Evolutionary conservation across 1,140 invertebrate genomes (phyloP).

Genomic region (Rhagoletis pomonella): DNA sequence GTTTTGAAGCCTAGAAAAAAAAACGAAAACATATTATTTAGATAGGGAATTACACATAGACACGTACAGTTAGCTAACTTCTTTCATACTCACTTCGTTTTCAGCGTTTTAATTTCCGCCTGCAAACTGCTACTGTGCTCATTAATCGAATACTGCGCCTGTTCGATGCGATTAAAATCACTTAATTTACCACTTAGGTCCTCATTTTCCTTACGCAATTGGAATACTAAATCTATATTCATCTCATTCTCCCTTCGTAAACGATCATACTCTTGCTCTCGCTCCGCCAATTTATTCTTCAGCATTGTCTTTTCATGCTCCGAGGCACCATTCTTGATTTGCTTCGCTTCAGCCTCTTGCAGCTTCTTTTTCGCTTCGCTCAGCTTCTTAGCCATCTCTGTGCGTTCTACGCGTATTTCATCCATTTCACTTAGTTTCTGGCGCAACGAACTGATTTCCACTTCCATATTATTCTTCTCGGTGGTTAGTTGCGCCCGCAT

Average conservation of each 20-base stretch:
- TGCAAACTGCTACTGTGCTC: conserved; percentile 84
- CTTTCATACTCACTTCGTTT: conserved; percentile 76
- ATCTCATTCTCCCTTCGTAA: conserved; percentile 84
- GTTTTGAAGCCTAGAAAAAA: conserved; percentile 78
- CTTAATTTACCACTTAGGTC: conserved; percentile 87
- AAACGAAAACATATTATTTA: conserved; percentile 15
- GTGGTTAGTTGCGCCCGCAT: conserved; percentile 85
- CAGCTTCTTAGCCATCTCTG: conserved; percentile 79
- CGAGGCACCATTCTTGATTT: conserved; percentile 73
- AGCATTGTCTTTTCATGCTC: conserved; percentile 81
- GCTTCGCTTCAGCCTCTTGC: conserved; percentile 70
- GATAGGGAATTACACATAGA: neutral
- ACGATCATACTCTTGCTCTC: conserved; percentile 83
- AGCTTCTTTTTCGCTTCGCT: conserved; percentile 80
- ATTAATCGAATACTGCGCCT: conserved; percentile 86
- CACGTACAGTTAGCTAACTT: neutral
- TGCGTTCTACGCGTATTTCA: conserved; percentile 66
- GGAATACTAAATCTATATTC: conserved; percentile 82
- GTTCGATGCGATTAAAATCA: conserved; percentile 89
- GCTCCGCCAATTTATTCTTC: conserved; percentile 82
- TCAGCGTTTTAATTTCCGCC: conserved; percentile 83
- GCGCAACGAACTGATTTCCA: conserved; percentile 64
- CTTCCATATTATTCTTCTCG: conserved; percentile 83
- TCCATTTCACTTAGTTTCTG: conserved; percentile 68
- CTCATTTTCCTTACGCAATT: conserved; percentile 84